Evolutionary conservation across 2,113 vertebrate genomes (phyloP), one percentile per base, ranked within the genome.

Genomic region (Xenopus borealis): DNA sequence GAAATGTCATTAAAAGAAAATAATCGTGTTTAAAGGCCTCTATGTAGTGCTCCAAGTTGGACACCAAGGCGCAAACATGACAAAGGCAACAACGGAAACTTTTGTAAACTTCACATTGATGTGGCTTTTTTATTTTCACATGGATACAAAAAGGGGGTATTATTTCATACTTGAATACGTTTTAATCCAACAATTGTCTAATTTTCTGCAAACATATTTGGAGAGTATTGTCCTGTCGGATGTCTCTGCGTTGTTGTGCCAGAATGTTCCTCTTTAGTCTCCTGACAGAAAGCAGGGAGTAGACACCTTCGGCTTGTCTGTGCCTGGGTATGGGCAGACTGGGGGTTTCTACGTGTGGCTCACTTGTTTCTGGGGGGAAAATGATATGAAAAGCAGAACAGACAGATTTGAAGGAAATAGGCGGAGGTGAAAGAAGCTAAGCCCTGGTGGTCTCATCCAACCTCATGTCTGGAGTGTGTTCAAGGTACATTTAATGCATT

Each of bases 81-180:
- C 95, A 97, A 97, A 97, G 91, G 94, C 69, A 88, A 92, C 94
- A 90, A 85, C 94, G 89, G 93, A 91, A 91, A 95, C 93, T 95
- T 96, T 96, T 95, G 95, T 97, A 91, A 91, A 92, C 93, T 92
- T 52, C 94, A 91, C 94, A 94, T 96, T 93, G 94, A 94, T 93
- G 87, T 94, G 90, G 94, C 95, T 94, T 62, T 61, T 59, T 52
- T n/a, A n/a, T 40, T 68, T 47, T 61, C 20, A 20, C 58, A 55
- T 92, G 87, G 90, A 93, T 94, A 96, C 96, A 97, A 96, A 97
- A 98, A 95, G 17, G 53, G 94, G 95, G 95, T 94, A 98, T 98
- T 98, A 98, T 98, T 98, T 98, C 96, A 97, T 96, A 96, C 95
- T 96, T 98, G 97, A 98, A 98, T 98, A 96, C 94, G 93, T 98